Evolutionary conservation across 2,888 invertebrate species (phyloP).

Genomic region (Ormia ochracea): DNA sequence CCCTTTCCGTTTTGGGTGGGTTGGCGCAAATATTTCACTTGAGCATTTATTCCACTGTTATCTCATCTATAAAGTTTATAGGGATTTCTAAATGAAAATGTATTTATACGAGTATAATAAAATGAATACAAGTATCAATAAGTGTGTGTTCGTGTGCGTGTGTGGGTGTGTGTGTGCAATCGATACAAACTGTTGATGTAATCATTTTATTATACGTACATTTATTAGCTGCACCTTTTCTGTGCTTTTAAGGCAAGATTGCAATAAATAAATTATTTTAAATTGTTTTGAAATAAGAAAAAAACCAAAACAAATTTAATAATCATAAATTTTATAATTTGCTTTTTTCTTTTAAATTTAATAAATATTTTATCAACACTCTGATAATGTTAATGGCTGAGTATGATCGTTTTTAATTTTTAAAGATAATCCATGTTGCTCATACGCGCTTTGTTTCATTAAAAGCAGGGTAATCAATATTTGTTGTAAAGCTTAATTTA

Average conservation of each 20-base stretch:
- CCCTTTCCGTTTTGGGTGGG: not conserved
- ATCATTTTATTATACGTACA: not conserved
- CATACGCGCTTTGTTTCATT: too few species aligned
- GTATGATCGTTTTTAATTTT: too few species aligned
- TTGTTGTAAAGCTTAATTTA: too few species aligned
- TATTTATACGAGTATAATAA: not conserved
- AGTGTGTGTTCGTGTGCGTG: not conserved
- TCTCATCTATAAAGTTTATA: not conserved
- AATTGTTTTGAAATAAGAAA: not conserved
- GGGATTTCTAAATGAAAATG: not conserved
- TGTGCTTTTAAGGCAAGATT: not conserved
- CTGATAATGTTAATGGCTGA: too few species aligned
- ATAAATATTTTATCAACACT: too few species aligned
- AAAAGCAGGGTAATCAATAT: too few species aligned
- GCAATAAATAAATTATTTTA: not conserved
- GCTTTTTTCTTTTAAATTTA: too few species aligned
- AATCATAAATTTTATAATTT: too few species aligned
- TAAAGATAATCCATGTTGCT: too few species aligned
- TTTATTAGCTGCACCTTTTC: not conserved
- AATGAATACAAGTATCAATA: not conserved
- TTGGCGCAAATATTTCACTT: not conserved
- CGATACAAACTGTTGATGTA: not conserved
- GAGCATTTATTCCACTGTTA: not conserved
- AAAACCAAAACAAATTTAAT: not conserved
- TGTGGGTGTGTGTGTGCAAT: not conserved